A percentile compares a stretch with the other conserved stretches of the same genome.
Evolutionary conservation across 2,797 vertebrate genomes (phyloP).

Genomic region (Dicrostonyx torquatus): DNA sequence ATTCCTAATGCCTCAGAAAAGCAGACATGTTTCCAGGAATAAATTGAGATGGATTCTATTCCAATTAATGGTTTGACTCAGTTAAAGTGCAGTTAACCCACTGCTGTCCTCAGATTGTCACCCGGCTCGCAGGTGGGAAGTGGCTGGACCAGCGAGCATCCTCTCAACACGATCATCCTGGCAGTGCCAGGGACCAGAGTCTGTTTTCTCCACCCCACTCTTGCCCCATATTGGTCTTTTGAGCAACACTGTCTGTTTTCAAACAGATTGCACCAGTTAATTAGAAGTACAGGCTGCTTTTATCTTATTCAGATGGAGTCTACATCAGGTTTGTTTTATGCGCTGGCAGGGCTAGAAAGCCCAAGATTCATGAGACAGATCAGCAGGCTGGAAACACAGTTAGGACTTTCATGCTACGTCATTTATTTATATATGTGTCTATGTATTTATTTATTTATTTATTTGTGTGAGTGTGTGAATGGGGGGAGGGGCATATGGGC

Average conservation of each 20-base stretch:
- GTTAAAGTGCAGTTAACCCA: conserved; percentile 76
- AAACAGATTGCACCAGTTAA: background rate
- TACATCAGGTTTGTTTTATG: background rate
- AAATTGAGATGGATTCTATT: conserved; percentile 79
- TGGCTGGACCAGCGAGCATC: background rate
- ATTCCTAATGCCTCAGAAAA: conserved; percentile 78
- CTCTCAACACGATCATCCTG: background rate
- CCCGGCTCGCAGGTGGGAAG: background rate
- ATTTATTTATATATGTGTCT: background rate
- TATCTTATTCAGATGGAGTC: background rate
- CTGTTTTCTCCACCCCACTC: background rate
- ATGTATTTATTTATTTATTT: background rate
- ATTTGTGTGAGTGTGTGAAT: background rate
- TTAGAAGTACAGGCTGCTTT: background rate
- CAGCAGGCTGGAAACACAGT: background rate
- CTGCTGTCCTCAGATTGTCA: conserved; percentile 31
- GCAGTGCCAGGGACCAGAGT: background rate
- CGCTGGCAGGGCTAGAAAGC: background rate
- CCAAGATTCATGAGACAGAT: background rate
- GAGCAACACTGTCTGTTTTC: background rate
- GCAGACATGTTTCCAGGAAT: conserved; percentile 80
- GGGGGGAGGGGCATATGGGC: too few species aligned
- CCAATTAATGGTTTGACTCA: conserved; percentile 78
- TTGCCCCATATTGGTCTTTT: background rate
- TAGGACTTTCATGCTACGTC: background rate